A percentile compares a stretch with the other conserved stretches of the same genome.
Conservation (phyloP, 1,140 invertebrate species). For the Harpegnathos saltator region DNA sequence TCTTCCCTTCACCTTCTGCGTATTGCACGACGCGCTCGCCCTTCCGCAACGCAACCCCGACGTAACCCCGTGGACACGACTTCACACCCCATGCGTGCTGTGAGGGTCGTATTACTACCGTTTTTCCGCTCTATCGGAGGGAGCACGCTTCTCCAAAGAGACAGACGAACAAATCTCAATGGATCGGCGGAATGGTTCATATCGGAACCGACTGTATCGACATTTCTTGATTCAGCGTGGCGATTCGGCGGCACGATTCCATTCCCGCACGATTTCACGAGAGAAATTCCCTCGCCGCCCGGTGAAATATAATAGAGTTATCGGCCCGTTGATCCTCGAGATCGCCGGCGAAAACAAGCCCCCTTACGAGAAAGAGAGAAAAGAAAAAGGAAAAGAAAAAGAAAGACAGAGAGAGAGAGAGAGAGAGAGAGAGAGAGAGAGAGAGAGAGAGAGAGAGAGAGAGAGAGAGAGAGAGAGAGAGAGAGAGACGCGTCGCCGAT, state of each 20-base stretch:
- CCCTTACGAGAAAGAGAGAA: neutral
- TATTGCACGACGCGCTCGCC: too few relatives aligned
- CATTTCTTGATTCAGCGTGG: constrained; percentile 43
- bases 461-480: too few relatives aligned
- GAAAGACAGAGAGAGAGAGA: too few relatives aligned
- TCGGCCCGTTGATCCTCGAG: constrained; percentile 22
- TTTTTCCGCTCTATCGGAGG: too few relatives aligned
- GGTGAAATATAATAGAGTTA: constrained; percentile 57
- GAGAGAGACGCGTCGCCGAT: constrained; percentile 30
- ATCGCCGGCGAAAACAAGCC: constrained; percentile 42
- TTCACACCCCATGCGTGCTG: too few relatives aligned
- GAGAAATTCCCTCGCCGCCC: constrained; percentile 8
- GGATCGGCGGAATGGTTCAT: neutral
- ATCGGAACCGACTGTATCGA: neutral
- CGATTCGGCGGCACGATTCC: constrained; percentile 7
- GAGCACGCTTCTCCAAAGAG: neutral
- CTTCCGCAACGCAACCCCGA: too few relatives aligned
- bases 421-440: neutral
- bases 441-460: too few relatives aligned
- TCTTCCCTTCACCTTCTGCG: too few relatives aligned
- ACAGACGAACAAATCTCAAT: constrained; percentile 10
- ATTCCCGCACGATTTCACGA: constrained; percentile 19
- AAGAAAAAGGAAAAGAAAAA: too few relatives aligned
- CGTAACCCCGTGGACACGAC: too few relatives aligned
- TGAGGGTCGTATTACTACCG: too few relatives aligned